Evolutionary conservation across 2,888 invertebrate genomes (phyloP), one percentile per base, ranked within the genome.

Genomic region (Disparrhopalites patrizii): DNA sequence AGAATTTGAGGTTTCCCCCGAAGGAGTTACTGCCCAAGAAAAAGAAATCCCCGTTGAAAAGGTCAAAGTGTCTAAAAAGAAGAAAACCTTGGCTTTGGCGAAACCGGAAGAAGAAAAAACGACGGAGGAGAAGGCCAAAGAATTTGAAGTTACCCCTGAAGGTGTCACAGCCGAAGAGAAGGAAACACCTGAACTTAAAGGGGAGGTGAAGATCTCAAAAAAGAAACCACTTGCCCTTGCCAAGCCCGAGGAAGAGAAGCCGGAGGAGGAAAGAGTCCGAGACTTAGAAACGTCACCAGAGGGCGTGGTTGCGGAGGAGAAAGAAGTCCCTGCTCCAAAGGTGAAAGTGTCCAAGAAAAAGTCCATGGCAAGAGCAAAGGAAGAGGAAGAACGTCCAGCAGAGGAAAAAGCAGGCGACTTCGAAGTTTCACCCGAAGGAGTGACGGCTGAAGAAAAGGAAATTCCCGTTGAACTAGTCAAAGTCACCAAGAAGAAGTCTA

Each of bases 101-200:
- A 43, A 43, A 15, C 43, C 43, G 15, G 55, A 62, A 43, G 18
- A 33, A 13, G 54, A 61, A 18, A 62, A 61, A n/a, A 20, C 27
- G 3, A 25, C n/a, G 20, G 40, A 5, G 2, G 61, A 61, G 65
- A 79, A 80, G 67, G 36, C 30, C 43, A 23, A 27, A 8, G 62
- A 63, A 18, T 38, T 65, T 20, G 38, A 31, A 18, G 52, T 60
- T 10, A 10, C 43, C 33, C 52, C 36, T 13, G 52, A 57, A 91
- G 80, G 65, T 10, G 40, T 66, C n/a, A 66, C 66, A 23, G 64
- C 70, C 10, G 58, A 63, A 52, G 67, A 73, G 33, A 65, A 67
- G 20, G 52, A 61, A 63, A 33, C 66, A 36, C 36, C 65, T 58
- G 68, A 65, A 20, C 36, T 38, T 3, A 31, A 36, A n/a, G 57